Base-by-base conservation (phyloP, 2,113 vertebrate genomes). In the Corvus cornix region DNA sequence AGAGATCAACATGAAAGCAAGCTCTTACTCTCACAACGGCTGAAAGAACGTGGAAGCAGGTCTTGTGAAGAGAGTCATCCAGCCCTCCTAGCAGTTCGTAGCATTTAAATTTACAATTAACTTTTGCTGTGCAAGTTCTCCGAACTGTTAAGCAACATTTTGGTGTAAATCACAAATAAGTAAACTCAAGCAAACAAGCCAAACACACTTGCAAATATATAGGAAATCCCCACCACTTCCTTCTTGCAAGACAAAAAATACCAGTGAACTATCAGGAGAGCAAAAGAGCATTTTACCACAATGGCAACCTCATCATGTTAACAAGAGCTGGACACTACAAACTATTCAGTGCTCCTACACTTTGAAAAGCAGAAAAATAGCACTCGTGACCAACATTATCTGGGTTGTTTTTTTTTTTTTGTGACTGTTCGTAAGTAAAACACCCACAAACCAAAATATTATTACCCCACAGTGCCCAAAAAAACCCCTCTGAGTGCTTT, bases 391-490 rank as follows among this genome's bases (percentile, higher is more conserved):
- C 62, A 94, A 21, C 14, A 44, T 39, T 83, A 56, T 5, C 33
- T 51, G 74, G 15, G 12, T 48, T 48, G 11, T 7, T 43, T 21
- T 11, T 48, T 18, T 3, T 16, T 60, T 77, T 80, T 60, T 44
- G 31, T 33, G 39, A 30, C 70, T 82, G 7, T 28, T 28, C 41
- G 3, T 31, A 76, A 66, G 46, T 60, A 53, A 26, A 76, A 33
- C 15, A 37, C 5, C 1, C 6, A 11, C 23, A 9, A 56, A 67
- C 12, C 19, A 69, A 64, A 66, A 33, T 6, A 58, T 10, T 21
- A 72, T 10, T n/a, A 74, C 7, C 8, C 6, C 48, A 59, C 6
- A 51, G 1, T 0, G 2, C 18, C 1, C 1, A 5, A 39, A 22
- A 51, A 51, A 46, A 14, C 0, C 2, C 12, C 39, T 1, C 13